A percentile compares a stretch with the other conserved stretches of the same genome.
Conservation (phyloP, 1,140 invertebrate species). For the Meloidogyne exigua region DNA sequence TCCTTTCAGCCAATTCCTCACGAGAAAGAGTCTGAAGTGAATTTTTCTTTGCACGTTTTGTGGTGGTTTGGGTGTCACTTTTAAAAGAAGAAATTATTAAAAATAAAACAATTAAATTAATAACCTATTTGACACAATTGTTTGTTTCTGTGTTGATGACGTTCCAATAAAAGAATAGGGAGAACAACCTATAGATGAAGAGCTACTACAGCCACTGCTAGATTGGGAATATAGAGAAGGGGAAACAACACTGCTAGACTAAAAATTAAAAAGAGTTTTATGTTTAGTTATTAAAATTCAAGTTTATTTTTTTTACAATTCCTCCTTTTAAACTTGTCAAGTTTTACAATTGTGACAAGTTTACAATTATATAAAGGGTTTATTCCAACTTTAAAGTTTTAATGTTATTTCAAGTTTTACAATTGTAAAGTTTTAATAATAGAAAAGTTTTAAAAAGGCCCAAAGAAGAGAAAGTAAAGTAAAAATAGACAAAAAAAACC, state of each 20-base stretch:
- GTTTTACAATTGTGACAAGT: too few relatives aligned
- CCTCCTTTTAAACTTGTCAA: too few relatives aligned
- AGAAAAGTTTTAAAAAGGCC: neutral
- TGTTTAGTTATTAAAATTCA: too few relatives aligned
- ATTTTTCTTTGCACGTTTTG: conserved; percentile 53
- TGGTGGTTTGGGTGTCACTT: too few relatives aligned
- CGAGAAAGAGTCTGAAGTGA: conserved; percentile 37
- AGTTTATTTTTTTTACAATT: too few relatives aligned
- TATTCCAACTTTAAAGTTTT: too few relatives aligned
- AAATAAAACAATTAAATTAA: neutral
- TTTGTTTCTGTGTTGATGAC: neutral
- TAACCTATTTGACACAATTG: neutral
- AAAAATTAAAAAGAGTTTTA: too few relatives aligned
- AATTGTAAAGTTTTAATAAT: too few relatives aligned
- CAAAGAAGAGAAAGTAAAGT: neutral
- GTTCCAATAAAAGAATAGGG: neutral
- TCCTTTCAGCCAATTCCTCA: conserved; percentile 50
- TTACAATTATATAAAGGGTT: too few relatives aligned
- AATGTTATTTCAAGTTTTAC: too few relatives aligned
- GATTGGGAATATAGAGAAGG: conserved; percentile 3
- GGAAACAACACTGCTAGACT: conserved; percentile 12
- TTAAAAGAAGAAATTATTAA: too few relatives aligned
- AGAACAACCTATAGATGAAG: neutral
- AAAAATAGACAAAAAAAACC: neutral
- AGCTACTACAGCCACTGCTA: neutral